A percentile compares a stretch with the other conserved stretches of the same genome.
phyloP scores from a whole-genome alignment of 2,113 vertebrate species.

The Centrocercus urophasianus region DNA sequence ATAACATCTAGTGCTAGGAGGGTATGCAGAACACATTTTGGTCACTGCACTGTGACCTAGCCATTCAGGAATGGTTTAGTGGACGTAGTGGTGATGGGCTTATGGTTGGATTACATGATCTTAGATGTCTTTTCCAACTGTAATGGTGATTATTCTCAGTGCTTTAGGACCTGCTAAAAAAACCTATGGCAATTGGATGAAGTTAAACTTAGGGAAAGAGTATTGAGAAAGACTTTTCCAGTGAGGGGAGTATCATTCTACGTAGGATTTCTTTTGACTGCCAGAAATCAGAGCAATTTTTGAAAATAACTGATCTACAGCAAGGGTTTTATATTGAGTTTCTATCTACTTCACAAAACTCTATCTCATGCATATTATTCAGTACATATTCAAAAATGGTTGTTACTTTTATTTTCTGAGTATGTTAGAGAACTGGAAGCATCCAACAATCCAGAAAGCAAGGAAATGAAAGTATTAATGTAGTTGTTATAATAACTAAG shows the following conservation, averaged over 20 bases:
- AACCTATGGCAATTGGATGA: no score
- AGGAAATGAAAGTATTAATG: neutral
- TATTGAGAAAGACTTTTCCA: neutral
- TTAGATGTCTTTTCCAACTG: neutral
- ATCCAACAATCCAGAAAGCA: neutral
- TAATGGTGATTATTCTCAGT: accelerated
- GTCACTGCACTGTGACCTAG: accelerated
- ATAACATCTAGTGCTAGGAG: accelerated
- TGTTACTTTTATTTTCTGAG: neutral
- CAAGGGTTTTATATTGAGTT: neutral
- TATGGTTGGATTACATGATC: neutral
- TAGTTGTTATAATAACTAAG: neutral
- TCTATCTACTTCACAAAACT: neutral
- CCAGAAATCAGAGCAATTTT: neutral
- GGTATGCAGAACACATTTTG: neutral
- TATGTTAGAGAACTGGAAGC: neutral
- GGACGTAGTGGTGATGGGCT: neutral
- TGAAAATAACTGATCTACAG: neutral
- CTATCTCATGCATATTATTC: accelerated
- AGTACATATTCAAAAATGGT: neutral
- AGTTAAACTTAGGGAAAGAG: neutral
- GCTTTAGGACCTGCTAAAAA: neutral
- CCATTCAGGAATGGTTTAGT: neutral
- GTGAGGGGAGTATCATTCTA: neutral
- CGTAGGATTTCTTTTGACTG: neutral